Evolutionary conservation across 2,888 invertebrate species (phyloP).

Genomic region (Ochropacha duplaris): DNA sequence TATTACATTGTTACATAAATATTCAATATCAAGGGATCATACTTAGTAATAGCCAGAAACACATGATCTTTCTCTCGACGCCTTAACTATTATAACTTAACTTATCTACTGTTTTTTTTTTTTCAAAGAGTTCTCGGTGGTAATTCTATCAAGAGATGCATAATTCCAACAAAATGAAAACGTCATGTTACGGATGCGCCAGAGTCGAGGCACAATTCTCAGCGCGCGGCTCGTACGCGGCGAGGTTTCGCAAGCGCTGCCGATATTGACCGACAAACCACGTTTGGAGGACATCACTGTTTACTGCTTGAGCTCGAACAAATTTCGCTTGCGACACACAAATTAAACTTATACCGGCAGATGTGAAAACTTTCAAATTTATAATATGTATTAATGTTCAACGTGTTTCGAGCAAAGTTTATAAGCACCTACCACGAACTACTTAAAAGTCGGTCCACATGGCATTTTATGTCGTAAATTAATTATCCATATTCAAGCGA

Average conservation of each 20-base stretch:
- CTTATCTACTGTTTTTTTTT: neutral
- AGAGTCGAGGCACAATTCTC: conserved; percentile 39
- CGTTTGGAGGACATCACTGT: conserved; percentile 60
- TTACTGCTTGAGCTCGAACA: conserved; percentile 39
- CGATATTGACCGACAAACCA: conserved; percentile 70
- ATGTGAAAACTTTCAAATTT: conserved; percentile 21
- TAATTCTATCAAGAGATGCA: neutral
- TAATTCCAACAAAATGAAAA: conserved; percentile 10
- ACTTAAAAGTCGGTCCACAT: neutral
- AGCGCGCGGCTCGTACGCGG: conserved; percentile 36
- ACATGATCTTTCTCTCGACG: no score
- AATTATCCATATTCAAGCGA: no score
- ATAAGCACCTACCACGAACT: neutral
- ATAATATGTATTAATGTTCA: neutral
- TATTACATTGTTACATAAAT: neutral
- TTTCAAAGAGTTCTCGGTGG: no score
- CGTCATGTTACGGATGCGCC: conserved; percentile 31
- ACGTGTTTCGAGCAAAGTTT: neutral
- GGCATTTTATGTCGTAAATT: neutral
- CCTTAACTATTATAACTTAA: no score
- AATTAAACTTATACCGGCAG: conserved; percentile 18
- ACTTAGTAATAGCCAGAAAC: no score
- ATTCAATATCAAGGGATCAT: no score
- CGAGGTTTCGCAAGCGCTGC: conserved; percentile 53
- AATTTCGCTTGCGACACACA: conserved; percentile 45